phyloP scores from a whole-genome alignment of 2,113 vertebrate species.

The Ardeotis arabs region DNA sequence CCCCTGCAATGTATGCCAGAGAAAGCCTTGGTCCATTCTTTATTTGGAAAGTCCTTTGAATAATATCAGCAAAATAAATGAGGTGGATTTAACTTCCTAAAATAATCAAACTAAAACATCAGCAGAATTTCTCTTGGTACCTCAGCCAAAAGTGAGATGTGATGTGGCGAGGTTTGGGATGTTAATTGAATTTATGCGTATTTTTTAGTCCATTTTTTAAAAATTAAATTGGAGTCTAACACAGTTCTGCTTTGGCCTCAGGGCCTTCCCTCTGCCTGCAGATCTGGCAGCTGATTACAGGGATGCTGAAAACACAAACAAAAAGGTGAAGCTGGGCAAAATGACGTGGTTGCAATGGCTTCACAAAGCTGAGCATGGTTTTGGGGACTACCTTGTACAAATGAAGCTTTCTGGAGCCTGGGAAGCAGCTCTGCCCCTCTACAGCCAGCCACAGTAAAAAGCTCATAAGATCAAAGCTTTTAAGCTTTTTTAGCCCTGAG shows the following conservation, averaged over 20 bases:
- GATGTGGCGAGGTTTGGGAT: not conserved
- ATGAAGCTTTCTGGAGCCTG: not conserved
- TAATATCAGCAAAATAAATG: not conserved
- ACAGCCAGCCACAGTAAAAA: not conserved
- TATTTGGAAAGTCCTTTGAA: not conserved
- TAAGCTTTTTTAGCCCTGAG: not conserved
- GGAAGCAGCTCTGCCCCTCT: not conserved
- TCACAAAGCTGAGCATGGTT: not conserved
- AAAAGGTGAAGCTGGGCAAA: not conserved
- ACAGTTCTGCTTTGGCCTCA: not conserved
- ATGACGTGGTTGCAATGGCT: not conserved
- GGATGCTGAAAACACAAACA: constrained; percentile 10
- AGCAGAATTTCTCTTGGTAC: not conserved
- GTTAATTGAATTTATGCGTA: not conserved
- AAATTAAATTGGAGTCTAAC: not conserved
- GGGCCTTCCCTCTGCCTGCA: not conserved
- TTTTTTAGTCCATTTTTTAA: not conserved
- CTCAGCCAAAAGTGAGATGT: not conserved
- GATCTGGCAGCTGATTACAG: not conserved
- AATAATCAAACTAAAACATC: not conserved
- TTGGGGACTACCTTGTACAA: not conserved
- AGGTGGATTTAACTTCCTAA: not conserved
- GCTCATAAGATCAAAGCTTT: not conserved
- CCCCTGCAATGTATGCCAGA: not conserved
- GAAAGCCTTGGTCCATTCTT: not conserved